These are phyloP conservation scores for Dermatemys mawii DNA, from an alignment of 2,113 vertebrate genomes.

Conservation along the genomic window DNA sequence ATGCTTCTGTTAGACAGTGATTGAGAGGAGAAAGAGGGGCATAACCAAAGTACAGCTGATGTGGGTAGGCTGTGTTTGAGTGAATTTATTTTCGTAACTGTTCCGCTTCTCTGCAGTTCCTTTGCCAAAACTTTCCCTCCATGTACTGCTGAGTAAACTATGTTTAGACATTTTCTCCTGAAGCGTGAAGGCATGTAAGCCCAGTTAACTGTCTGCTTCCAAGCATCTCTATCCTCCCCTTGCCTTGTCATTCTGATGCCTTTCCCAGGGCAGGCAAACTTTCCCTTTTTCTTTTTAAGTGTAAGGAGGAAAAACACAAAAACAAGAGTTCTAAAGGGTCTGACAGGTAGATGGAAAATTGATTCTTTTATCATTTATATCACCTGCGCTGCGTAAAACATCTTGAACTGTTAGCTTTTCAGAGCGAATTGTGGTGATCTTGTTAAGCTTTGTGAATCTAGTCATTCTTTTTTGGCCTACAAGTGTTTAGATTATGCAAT, in stretches of 20 bases:
- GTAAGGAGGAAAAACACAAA: background rate
- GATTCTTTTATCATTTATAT: background rate
- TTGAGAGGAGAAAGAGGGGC: background rate
- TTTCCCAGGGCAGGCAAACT: background rate
- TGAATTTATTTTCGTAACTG: background rate
- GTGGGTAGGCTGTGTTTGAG: background rate
- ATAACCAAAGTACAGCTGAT: background rate
- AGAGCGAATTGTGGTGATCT: background rate
- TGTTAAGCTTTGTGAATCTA: background rate
- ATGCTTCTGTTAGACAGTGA: background rate
- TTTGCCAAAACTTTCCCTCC: fast-evolving
- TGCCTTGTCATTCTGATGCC: background rate
- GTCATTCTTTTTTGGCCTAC: background rate
- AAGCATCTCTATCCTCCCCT: background rate
- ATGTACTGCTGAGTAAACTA: background rate
- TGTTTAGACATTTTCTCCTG: background rate
- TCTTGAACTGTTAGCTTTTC: background rate
- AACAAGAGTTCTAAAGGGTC: background rate
- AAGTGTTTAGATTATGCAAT: background rate
- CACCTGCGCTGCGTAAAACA: background rate
- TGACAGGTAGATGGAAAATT: background rate
- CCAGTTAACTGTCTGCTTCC: background rate
- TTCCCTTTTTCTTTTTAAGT: background rate
- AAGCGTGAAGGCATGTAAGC: background rate
- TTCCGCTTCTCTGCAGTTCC: background rate